Evolutionary conservation across 2,113 vertebrate species (phyloP), one percentile per base, ranked within the genome.

Genomic region (Sardina pilchardus): DNA sequence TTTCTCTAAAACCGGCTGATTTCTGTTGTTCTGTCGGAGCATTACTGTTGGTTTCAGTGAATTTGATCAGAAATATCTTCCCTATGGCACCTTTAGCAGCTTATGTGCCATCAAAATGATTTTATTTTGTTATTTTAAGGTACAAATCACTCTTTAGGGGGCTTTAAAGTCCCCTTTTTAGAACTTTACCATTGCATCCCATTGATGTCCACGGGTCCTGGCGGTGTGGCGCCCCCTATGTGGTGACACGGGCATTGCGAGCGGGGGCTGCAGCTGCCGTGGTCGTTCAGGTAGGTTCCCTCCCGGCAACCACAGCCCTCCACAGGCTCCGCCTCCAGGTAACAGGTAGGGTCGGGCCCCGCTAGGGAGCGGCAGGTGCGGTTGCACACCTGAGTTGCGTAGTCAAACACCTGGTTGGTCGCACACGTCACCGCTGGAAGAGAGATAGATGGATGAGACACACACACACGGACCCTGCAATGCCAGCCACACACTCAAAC

Each of bases 371-470:
- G 63, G 26, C 63, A 71, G 63, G 63, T 71, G 26, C 9, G 63
- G 63, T 71, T 71, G 10, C 63, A 71, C 63, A 71, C 63, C 26
- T 71, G 63, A 34, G 63, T 71, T n/a, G 5, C 7, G 26, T 71
- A 71, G 63, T 71, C 63, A 78, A 95, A 96, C 83, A 59, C 83
- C 83, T 89, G 93, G 85, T 94, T 95, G 21, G 89, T 90, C 8
- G 85, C 26, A 83, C 95, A 96, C 0, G 1, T 8, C 16, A 89
- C 0, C 59, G 59, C 95, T 96, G 87, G 3, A 81, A 90, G 30
- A 48, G 19, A 63, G 2, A 63, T 4, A 26, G 4, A 63, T 24
- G 26, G 19, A 90, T 8, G 78, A 30, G 86, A 21, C 43, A 21
- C 26, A 87, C 34, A 39, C 4, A 6, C 10, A 36, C 26, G 24